phyloP scores from a whole-genome alignment of 2,113 vertebrate species.

The Hyaena hyaena region DNA sequence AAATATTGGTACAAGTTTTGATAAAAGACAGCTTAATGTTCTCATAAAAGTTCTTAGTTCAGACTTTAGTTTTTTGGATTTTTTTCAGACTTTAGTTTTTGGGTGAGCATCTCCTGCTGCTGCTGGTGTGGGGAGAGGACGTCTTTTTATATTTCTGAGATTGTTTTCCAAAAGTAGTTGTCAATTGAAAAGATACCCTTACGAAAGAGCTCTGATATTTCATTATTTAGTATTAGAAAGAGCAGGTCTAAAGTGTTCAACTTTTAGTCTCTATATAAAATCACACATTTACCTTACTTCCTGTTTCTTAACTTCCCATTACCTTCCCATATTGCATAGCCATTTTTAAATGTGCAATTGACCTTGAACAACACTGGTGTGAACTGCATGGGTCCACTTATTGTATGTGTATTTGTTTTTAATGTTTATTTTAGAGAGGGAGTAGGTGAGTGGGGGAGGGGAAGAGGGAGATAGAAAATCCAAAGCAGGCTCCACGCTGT shows the following conservation, averaged over 20 bases:
- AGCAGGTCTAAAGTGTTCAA: background rate
- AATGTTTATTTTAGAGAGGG: too few species aligned
- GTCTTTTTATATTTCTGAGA: constrained; percentile 24
- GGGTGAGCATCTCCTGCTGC: background rate
- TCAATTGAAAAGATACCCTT: constrained; percentile 8
- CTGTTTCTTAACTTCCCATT: constrained; percentile 36
- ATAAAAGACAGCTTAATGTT: background rate
- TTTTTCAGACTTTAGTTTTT: background rate
- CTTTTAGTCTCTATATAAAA: background rate
- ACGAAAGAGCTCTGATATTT: background rate
- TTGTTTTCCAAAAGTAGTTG: constrained; percentile 37
- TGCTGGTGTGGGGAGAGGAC: background rate
- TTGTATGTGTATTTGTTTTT: background rate
- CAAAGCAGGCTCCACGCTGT: too few species aligned
- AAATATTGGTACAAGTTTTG: background rate
- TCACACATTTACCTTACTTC: background rate
- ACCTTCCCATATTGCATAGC: background rate
- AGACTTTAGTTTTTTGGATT: background rate
- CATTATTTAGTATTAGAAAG: background rate
- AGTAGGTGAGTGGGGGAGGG: too few species aligned
- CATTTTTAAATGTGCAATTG: background rate
- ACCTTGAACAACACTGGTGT: background rate
- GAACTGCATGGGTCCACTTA: background rate
- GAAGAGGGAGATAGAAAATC: too few species aligned
- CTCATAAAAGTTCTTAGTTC: background rate